Conservation (phyloP, 92 coral and sea anemone genomes). For the Epizoanthus illoricatus region DNA sequence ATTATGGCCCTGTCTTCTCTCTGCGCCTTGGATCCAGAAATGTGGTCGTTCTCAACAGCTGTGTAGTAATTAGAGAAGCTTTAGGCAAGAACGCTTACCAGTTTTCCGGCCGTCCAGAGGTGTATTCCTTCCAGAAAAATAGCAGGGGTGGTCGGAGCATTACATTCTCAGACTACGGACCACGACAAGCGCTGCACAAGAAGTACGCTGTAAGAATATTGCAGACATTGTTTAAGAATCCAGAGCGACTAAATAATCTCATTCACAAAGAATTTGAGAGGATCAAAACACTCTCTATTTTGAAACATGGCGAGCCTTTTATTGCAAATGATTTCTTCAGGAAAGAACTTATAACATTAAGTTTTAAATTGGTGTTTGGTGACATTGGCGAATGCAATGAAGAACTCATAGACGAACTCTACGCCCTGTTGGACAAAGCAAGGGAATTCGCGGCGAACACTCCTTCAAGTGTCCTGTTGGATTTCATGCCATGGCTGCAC, state of each 20-base stretch:
- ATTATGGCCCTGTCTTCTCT: constrained; percentile 67
- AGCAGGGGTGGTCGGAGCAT: constrained; percentile 59
- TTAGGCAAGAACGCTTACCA: constrained; percentile 55
- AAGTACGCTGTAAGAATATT: constrained; percentile 59
- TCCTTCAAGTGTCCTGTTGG: constrained; percentile 49
- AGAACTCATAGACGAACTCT: constrained; percentile 41
- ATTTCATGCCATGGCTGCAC: constrained; percentile 68
- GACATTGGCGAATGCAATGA: constrained; percentile 43
- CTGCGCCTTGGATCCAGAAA: constrained; percentile 63
- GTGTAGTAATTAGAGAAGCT: constrained; percentile 60
- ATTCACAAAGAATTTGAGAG: constrained; percentile 32
- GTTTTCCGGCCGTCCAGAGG: constrained; percentile 66
- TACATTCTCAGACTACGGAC: constrained; percentile 66
- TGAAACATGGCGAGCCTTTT: constrained; percentile 36
- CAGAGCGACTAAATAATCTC: constrained; percentile 42
- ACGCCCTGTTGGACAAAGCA: constrained; percentile 40
- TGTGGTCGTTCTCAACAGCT: constrained; percentile 64
- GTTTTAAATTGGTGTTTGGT: constrained; percentile 59
- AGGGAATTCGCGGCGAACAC: constrained; percentile 59
- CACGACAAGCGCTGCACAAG: constrained; percentile 52
- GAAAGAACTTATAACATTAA: constrained; percentile 44
- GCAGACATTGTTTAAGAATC: constrained; percentile 45
- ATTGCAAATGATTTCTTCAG: constrained; percentile 44
- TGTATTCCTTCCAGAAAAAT: constrained; percentile 40
- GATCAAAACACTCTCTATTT: constrained; percentile 22